phyloP scores from a whole-genome alignment of 1,140 invertebrate genomes.

The Cydia splendana region DNA sequence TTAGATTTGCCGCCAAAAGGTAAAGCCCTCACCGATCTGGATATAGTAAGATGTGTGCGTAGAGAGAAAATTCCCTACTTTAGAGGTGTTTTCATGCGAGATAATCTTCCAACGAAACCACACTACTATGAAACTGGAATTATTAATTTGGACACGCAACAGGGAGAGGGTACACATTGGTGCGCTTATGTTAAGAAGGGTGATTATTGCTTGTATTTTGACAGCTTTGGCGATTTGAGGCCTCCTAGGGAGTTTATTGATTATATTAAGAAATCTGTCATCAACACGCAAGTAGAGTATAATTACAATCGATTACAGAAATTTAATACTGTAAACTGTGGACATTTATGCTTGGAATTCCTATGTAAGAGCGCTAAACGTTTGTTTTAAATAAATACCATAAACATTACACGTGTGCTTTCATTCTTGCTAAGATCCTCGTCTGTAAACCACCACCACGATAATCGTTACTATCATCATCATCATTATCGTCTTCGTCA shows the following conservation, averaged over 20 bases:
- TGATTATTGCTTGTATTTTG: neutral
- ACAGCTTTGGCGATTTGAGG: constrained; percentile 7
- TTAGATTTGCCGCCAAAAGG: neutral
- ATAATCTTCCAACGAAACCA: neutral
- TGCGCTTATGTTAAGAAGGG: constrained; percentile 1
- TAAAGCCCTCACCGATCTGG: neutral
- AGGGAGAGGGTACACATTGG: neutral
- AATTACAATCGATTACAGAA: constrained; percentile 20
- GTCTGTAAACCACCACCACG: no score
- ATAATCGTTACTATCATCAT: no score
- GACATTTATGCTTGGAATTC: neutral
- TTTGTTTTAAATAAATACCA: neutral
- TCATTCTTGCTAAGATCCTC: neutral
- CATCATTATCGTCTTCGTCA: no score
- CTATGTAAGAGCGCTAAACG: no score
- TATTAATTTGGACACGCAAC: neutral
- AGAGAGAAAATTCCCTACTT: neutral
- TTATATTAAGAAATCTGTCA: neutral
- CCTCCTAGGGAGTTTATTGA: neutral
- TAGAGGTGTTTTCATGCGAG: constrained; percentile 6
- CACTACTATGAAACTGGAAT: neutral
- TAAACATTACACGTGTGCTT: neutral
- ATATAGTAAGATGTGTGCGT: neutral
- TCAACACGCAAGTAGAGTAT: neutral
- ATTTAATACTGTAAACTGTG: neutral